Evolutionary conservation across 2,888 invertebrate species (phyloP), one percentile per base, ranked within the genome.

Genomic region (Drosophila atroscutellata): DNA sequence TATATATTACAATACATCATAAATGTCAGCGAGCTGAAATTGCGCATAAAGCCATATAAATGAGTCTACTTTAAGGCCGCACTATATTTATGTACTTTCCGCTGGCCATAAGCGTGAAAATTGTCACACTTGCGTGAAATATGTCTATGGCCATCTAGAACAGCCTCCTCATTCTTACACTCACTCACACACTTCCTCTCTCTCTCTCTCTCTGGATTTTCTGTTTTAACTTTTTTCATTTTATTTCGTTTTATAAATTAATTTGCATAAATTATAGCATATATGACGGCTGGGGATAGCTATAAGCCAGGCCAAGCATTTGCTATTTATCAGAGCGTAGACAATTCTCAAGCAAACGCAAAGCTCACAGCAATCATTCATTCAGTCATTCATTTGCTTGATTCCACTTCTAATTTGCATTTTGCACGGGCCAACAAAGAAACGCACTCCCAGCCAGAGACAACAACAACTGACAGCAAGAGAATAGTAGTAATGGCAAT

Each of bases 21-120:
- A 91, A 91, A 83, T 91, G 90, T 91, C 90, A 91, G 84, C 91
- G 83, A 72, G 56, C 78, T 84, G 78, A 81, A 87, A 87, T 87
- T 84, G 83, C 90, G 80, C 77, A 83, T 80, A 90, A 90, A 91
- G 89, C 85, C 86, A 89, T 89, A 90, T 91, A 90, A 91, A 90
- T 90, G 90, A 80, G 84, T 81, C 79, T 84, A 80, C 90, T 89
- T 84, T 83, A 75, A 81, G 80, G 75, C 80, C 80, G 67, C 86
- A 86, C 82, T 86, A 89, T 87, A 85, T 89, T 78, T 88, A 82
- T 76, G 75, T 86, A 86, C 81, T 79, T 72, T 77, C 65, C 65
- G 72, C 71, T 71, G 77, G 63, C 66, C 70, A 77, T 75, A 81
- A 81, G 68, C 74, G 85, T 72, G 75, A 80, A 89, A 89, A 89